Conservation (phyloP, 2,888 invertebrate genomes). For the Drosophila lacicola region DNA sequence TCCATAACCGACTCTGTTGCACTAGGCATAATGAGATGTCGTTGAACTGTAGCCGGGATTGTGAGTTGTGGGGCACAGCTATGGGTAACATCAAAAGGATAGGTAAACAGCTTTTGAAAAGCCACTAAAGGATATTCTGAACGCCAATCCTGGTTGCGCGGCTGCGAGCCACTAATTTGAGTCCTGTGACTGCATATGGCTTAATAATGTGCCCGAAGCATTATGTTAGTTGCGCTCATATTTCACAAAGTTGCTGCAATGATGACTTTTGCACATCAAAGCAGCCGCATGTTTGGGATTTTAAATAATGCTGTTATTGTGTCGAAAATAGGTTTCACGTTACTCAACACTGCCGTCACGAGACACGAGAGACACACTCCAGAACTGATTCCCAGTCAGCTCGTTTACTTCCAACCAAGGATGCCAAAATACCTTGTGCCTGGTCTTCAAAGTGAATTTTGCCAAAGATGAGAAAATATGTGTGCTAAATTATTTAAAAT, state of each 20-base stretch:
- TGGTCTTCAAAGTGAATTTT: slow-evolving; percentile 70
- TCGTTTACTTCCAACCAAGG: slow-evolving; percentile 1
- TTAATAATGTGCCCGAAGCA: slow-evolving; percentile 51
- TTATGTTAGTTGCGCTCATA: slow-evolving; percentile 53
- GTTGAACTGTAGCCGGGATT: slow-evolving; percentile 17
- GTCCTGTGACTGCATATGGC: slow-evolving; percentile 48
- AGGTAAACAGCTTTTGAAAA: slow-evolving; percentile 60
- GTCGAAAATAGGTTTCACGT: slow-evolving; percentile 72
- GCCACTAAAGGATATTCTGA: slow-evolving; percentile 24
- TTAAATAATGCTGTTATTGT: slow-evolving; percentile 60
- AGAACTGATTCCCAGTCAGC: slow-evolving; percentile 26
- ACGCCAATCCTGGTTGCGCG: slow-evolving; percentile 3
- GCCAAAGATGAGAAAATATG: slow-evolving; percentile 69
- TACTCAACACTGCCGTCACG: slow-evolving; percentile 66
- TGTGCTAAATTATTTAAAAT: slow-evolving; percentile 77
- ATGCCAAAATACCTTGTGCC: slow-evolving; percentile 51
- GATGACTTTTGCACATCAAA: slow-evolving; percentile 73
- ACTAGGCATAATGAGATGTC: slow-evolving; percentile 65
- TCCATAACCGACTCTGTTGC: slow-evolving; percentile 18
- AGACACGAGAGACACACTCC: slow-evolving; percentile 20
- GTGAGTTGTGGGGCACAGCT: slow-evolving; percentile 26
- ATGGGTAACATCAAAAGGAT: slow-evolving; percentile 69
- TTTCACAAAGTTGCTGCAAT: slow-evolving; percentile 56
- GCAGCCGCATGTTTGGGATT: slow-evolving; percentile 58
- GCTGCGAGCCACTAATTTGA: slow-evolving; percentile 68